These are phyloP conservation scores for Corythaeola cristata DNA, from an alignment of 2,113 vertebrate genomes.

Conservation along the genomic window DNA sequence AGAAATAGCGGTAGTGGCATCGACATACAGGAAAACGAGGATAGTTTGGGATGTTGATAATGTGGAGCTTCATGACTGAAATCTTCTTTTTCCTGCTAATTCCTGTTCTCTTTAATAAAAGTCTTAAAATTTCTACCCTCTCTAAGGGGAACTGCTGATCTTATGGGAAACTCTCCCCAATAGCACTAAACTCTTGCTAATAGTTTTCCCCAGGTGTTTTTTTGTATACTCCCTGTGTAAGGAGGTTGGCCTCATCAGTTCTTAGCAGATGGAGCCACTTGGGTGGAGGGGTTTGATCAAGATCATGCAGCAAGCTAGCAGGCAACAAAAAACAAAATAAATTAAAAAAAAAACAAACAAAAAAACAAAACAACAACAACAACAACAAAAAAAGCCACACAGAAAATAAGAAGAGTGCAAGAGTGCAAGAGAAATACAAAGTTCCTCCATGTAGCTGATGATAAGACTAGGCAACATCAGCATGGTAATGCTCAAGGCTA, in stretches of 20 bases:
- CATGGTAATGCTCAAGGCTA: neutral
- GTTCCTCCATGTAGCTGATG: neutral
- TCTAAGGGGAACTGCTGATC: neutral
- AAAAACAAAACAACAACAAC: no score
- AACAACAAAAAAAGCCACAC: no score
- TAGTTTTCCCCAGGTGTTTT: neutral
- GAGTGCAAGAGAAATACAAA: neutral
- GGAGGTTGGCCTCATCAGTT: neutral
- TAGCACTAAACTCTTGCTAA: neutral
- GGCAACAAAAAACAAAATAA: neutral
- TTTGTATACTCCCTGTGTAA: neutral
- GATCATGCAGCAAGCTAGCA: neutral
- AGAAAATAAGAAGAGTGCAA: neutral
- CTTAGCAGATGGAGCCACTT: neutral
- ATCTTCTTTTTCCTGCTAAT: neutral
- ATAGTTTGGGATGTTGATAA: neutral
- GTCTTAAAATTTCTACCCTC: neutral
- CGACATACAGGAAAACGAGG: neutral
- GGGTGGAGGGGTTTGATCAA: neutral
- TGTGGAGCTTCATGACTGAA: neutral
- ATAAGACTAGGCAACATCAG: neutral
- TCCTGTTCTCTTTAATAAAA: neutral
- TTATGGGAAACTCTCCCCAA: neutral
- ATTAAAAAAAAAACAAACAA: no score
- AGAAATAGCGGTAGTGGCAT: neutral